Conservation (phyloP, 2,888 invertebrate genomes). For the Nemurella pictetii region DNA sequence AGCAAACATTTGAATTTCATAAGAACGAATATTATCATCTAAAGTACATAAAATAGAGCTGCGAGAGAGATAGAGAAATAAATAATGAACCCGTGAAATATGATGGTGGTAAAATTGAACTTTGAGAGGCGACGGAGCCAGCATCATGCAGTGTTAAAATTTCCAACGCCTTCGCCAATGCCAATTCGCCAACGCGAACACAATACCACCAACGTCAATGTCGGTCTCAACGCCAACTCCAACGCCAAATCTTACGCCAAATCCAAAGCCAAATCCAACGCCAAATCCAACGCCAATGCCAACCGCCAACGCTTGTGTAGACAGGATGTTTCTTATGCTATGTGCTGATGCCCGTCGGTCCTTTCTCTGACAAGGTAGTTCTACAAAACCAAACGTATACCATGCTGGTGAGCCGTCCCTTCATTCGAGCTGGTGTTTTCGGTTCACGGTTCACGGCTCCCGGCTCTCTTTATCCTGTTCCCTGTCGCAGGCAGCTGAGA, state of each 20-base stretch:
- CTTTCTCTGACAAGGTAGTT: not conserved
- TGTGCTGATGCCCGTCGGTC: not conserved
- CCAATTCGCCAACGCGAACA: not conserved
- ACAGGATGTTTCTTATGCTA: not conserved
- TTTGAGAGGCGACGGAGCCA: not conserved
- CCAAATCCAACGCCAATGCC: not conserved
- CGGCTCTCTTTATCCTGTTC: not conserved
- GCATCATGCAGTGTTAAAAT: not conserved
- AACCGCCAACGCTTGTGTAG: not conserved
- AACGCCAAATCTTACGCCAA: too few species aligned
- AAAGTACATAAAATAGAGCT: not conserved
- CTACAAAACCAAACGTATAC: not conserved
- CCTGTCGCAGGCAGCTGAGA: too few species aligned
- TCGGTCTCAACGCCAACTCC: not conserved
- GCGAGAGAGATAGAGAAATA: conserved; percentile 6
- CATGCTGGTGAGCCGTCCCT: conserved; percentile 16
- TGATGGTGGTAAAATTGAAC: not conserved
- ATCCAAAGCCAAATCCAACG: too few species aligned
- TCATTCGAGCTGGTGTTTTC: conserved; percentile 9
- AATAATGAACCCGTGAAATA: not conserved
- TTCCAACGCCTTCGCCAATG: not conserved
- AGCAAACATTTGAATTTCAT: conserved; percentile 7
- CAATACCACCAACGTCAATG: too few species aligned
- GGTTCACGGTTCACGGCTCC: not conserved
- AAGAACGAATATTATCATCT: conserved; percentile 1